Conservation (phyloP, 2,888 invertebrate genomes). For the Apoderus coryli region DNA sequence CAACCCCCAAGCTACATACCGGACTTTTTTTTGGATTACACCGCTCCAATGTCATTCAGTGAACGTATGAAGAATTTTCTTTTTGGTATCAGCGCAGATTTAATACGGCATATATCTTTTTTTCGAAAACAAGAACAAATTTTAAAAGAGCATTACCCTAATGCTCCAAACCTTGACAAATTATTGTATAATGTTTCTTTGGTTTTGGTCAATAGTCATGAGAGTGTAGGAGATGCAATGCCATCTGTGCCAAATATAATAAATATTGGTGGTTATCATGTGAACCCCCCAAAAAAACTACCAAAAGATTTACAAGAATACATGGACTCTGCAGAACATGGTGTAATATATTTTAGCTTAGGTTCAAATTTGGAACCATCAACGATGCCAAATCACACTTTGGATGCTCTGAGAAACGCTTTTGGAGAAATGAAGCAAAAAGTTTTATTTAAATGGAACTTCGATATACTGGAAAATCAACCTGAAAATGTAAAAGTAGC, state of each 20-base stretch:
- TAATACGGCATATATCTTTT: slow-evolving; percentile 15
- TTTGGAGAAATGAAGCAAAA: slow-evolving; percentile 44
- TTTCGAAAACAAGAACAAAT: slow-evolving; percentile 19
- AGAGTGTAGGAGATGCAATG: slow-evolving; percentile 33
- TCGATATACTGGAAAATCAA: slow-evolving; percentile 36
- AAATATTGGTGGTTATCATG: slow-evolving; percentile 41
- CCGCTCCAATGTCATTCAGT: slow-evolving; percentile 36
- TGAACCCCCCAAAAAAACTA: slow-evolving; percentile 21
- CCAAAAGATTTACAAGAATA: slow-evolving; percentile 19
- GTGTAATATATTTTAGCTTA: slow-evolving; percentile 41
- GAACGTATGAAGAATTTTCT: slow-evolving; percentile 39
- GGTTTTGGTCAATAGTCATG: slow-evolving; percentile 31
- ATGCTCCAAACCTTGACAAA: slow-evolving; percentile 18
- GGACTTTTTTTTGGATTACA: slow-evolving; percentile 31
- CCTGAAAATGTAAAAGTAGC: slow-evolving; percentile 41
- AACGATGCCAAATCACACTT: slow-evolving; percentile 37
- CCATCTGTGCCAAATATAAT: slow-evolving; percentile 40
- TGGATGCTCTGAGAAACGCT: slow-evolving; percentile 38
- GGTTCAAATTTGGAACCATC: slow-evolving; percentile 42
- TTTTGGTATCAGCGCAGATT: slow-evolving; percentile 13
- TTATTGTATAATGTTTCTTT: slow-evolving; percentile 22
- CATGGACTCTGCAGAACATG: slow-evolving; percentile 19
- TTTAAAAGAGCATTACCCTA: slow-evolving; percentile 18
- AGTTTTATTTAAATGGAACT: slow-evolving; percentile 58
- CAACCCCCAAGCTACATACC: slow-evolving; percentile 37